Base-by-base conservation (phyloP, 2,888 invertebrate species). In the Synergus umbraculus region DNA sequence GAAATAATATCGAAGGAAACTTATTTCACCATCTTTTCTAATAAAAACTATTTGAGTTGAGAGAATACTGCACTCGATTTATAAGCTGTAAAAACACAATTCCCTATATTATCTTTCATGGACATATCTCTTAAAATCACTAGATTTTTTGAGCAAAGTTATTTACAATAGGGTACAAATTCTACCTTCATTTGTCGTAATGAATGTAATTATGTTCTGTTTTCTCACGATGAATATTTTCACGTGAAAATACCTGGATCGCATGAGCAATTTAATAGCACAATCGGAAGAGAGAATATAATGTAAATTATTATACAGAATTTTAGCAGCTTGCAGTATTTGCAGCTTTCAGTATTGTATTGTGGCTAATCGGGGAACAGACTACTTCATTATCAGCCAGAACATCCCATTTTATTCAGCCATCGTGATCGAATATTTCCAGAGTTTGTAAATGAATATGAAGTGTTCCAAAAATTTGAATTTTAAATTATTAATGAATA, bases 341-440 rank as follows among this genome's bases (percentile, higher is more conserved):
- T 29, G 67, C 69, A 66, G 80, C 78, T 81, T 60, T 76, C 79
- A 76, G 78, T 85, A 83, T 86, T 80, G 82, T 83, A 85, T 81
- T 78, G 69, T 77, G 80, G 77, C 81, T 82, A 84, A 85, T 83
- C 80, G 78, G 66, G 78, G 82, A 82, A 85, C 82, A 85, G 83
- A 79, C 79, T 64, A 78, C 82, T 84, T 85, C 82, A 83, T 85
- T 85, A 85, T 79, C 78, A 81, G 63, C 44, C 60, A 76, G 58
- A 65, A 58, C 79, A 65, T 73, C 49, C 43, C 54, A 76, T 81
- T 80, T 77, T 77, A 46, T 54, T 15, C 65, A 82, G 63, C 79
- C 84, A 81, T 78, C 79, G 83, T 83, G 83, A 85, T 82, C 82
- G 82, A 81, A 15, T 41, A 37, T 64, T 64, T 64, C 41, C 64